These are phyloP conservation scores for Myxocyprinus asiaticus DNA, from an alignment of 2,113 vertebrate species.

Conservation along the genomic window DNA sequence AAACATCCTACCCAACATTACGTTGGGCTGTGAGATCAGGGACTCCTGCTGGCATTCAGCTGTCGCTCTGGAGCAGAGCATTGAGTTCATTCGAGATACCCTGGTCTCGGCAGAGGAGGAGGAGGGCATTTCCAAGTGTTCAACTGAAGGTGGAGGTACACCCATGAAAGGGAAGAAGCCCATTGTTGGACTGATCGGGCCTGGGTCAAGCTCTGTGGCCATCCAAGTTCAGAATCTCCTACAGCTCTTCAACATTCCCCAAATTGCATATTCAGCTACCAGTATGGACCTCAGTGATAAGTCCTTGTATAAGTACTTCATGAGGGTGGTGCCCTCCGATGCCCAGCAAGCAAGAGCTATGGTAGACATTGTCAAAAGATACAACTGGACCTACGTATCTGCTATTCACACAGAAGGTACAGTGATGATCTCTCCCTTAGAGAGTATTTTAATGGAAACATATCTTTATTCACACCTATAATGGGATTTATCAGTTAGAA, in stretches of 20 bases:
- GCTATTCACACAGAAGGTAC: slow-evolving; percentile 97
- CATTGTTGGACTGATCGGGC: slow-evolving; percentile 95
- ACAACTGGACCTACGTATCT: slow-evolving; percentile 98
- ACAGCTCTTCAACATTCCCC: slow-evolving; percentile 99
- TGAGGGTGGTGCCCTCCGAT: slow-evolving; percentile 97
- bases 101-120: slow-evolving; percentile 92
- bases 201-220: slow-evolving; percentile 96
- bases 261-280: slow-evolving; percentile 98
- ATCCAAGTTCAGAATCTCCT: slow-evolving; percentile 98
- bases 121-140: slow-evolving; percentile 84
- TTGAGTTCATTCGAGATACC: slow-evolving; percentile 97
- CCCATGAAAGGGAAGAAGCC: slow-evolving; percentile 89
- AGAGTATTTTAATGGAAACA: too few species aligned
- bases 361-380: slow-evolving; percentile 98
- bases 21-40: slow-evolving; percentile 93
- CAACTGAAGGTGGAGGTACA: slow-evolving; percentile 70
- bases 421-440: slow-evolving; percentile 23
- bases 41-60: slow-evolving; percentile 99
- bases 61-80: slow-evolving; percentile 96
- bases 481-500: too few species aligned
- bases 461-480: too few species aligned
- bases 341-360: slow-evolving; percentile 95
- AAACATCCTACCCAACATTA: slow-evolving; percentile 89
- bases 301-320: slow-evolving; percentile 96
- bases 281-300: slow-evolving; percentile 99